Evolutionary conservation across 2,797 vertebrate species (phyloP).

Genomic region (Melanotaenia maccullochi): DNA sequence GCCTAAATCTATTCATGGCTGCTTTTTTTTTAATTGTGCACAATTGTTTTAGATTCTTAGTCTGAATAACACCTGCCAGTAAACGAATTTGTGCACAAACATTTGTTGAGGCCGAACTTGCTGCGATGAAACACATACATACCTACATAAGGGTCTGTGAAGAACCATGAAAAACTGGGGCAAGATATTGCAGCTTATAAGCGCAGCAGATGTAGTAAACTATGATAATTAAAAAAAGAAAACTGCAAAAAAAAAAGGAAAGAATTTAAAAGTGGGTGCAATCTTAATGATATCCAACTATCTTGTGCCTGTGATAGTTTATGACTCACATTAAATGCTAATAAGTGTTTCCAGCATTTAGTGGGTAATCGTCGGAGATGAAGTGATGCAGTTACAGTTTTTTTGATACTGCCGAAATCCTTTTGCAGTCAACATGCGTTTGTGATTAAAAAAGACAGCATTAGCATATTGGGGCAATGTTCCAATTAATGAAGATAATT

Average conservation of each 20-base stretch:
- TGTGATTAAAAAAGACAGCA: slow-evolving; percentile 61
- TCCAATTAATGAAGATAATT: slow-evolving; percentile 76
- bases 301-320: slow-evolving; percentile 70
- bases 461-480: slow-evolving; percentile 73
- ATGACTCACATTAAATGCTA: slow-evolving; percentile 36
- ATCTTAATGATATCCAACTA: slow-evolving; percentile 54
- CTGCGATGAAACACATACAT: slow-evolving; percentile 39
- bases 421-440: slow-evolving; percentile 66
- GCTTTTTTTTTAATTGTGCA: slow-evolving; percentile 43
- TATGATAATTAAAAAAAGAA: slow-evolving; percentile 47
- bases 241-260: slow-evolving; percentile 38
- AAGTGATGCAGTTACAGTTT: slow-evolving; percentile 44
- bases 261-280: slow-evolving; percentile 29
- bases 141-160: too few relatives aligned
- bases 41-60: slow-evolving; percentile 34
- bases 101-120: slow-evolving; percentile 56
- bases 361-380: slow-evolving; percentile 39
- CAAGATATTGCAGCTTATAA: background rate
- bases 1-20: slow-evolving; percentile 34
- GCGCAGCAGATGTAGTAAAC: slow-evolving; percentile 62
- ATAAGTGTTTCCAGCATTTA: slow-evolving; percentile 55
- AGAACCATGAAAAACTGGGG: too few relatives aligned
- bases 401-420: slow-evolving; percentile 59
- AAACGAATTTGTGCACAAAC: slow-evolving; percentile 45
- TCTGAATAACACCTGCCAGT: slow-evolving; percentile 59